phyloP scores from a whole-genome alignment of 2,113 vertebrate species.

The Periophthalmodon schlosseri region DNA sequence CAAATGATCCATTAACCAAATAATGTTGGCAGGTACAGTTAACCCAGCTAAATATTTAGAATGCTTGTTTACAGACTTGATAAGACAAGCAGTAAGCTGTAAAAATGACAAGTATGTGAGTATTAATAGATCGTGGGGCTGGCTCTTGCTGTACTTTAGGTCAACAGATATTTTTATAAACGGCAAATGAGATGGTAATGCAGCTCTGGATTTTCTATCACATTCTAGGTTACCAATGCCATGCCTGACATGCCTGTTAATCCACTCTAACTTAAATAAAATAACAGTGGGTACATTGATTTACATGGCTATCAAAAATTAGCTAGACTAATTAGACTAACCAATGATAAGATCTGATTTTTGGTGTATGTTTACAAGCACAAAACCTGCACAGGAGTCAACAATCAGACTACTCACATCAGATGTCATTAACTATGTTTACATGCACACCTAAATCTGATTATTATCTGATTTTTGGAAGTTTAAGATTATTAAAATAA shows the following conservation, averaged over 20 bases:
- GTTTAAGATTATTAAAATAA: too few species aligned
- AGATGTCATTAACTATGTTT: too few species aligned
- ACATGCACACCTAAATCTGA: too few species aligned
- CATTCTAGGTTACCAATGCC: neutral
- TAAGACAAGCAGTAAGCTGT: neutral
- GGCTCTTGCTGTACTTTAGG: neutral
- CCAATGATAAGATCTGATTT: too few species aligned
- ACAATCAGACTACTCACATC: too few species aligned
- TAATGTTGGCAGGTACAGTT: too few species aligned
- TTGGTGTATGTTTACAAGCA: too few species aligned
- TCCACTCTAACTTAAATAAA: neutral
- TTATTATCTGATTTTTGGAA: too few species aligned
- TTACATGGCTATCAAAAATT: too few species aligned
- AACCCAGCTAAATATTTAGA: neutral
- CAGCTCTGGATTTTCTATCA: slow-evolving; percentile 4
- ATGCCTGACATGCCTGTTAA: neutral
- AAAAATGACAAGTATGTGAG: neutral
- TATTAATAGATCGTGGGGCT: neutral
- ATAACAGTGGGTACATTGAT: too few species aligned
- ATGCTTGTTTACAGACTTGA: neutral
- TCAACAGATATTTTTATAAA: slow-evolving; percentile 4
- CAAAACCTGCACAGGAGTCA: too few species aligned
- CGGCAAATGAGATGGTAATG: neutral
- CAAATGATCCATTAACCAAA: neutral
- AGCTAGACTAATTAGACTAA: too few species aligned